These are phyloP conservation scores for Epinephelus moara DNA, from an alignment of 2,113 vertebrate genomes.

Conservation along the genomic window DNA sequence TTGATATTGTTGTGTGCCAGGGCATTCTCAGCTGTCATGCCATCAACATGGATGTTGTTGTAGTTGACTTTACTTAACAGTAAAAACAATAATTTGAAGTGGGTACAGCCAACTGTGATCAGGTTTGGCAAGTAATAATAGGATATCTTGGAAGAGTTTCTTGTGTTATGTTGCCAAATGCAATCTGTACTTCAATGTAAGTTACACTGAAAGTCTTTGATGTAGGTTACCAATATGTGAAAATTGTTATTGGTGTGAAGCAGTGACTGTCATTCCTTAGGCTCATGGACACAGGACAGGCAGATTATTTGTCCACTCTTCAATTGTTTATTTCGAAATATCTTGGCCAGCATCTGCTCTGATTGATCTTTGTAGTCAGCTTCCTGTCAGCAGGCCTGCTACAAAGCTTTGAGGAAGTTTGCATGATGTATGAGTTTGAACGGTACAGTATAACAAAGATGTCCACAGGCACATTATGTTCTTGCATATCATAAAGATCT, in stretches of 20 bases:
- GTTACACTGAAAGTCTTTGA: constrained; percentile 48
- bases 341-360: constrained; percentile 64
- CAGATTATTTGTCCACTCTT: constrained; percentile 46
- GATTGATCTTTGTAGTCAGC: constrained; percentile 64
- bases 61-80: constrained; percentile 22
- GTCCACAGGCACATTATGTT: constrained; percentile 75
- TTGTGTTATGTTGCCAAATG: constrained; percentile 28
- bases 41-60: constrained; percentile 28
- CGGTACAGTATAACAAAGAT: constrained; percentile 56
- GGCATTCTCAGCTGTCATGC: constrained; percentile 21
- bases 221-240: constrained; percentile 53
- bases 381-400: constrained; percentile 64
- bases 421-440: constrained; percentile 73
- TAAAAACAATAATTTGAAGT: constrained; percentile 30
- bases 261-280: constrained; percentile 47
- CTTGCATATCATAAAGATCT: constrained; percentile 69
- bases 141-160: constrained; percentile 7
- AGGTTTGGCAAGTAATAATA: constrained; percentile 6
- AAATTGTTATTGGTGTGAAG: constrained; percentile 66
- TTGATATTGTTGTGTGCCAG: constrained; percentile 30
- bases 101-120: neutral
- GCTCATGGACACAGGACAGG: constrained; percentile 47
- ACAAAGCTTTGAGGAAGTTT: constrained; percentile 67
- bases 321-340: constrained; percentile 51
- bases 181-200: constrained; percentile 20